Conservation (phyloP, 2,797 vertebrate genomes). For the Bryconaethiops microstoma region DNA sequence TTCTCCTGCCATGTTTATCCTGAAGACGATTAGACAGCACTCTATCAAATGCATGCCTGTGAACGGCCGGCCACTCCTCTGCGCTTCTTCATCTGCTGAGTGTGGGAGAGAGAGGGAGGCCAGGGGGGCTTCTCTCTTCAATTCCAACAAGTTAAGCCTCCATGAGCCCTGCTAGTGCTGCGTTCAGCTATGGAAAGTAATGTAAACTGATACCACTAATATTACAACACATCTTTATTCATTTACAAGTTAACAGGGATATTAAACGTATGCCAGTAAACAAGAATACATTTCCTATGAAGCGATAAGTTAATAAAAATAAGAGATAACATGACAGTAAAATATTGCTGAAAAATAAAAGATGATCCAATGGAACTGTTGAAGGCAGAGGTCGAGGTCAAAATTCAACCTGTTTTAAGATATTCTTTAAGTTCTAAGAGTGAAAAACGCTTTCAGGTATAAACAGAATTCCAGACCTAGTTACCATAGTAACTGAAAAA, state of each 20-base stretch:
- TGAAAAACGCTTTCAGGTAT: not conserved
- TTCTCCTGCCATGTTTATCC: slow-evolving; percentile 80
- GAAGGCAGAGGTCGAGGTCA: too few relatives aligned
- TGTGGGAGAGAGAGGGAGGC: slow-evolving; percentile 46
- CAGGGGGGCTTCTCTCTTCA: slow-evolving; percentile 44
- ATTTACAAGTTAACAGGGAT: not conserved
- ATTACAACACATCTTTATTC: too few relatives aligned
- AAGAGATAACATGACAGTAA: not conserved
- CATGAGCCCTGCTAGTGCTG: not conserved
- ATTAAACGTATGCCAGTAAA: not conserved
- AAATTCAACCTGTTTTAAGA: too few relatives aligned
- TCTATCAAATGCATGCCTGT: slow-evolving; percentile 53
- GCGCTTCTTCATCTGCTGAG: slow-evolving; percentile 46
- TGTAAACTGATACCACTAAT: too few relatives aligned
- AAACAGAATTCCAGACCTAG: not conserved
- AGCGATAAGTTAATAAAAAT: not conserved
- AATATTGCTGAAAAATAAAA: not conserved
- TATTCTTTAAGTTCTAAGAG: too few relatives aligned
- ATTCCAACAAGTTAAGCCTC: slow-evolving; percentile 14
- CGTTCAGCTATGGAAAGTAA: too few relatives aligned
- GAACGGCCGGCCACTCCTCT: slow-evolving; percentile 44
- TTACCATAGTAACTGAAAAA: not conserved
- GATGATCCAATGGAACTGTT: not conserved
- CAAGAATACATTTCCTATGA: too few relatives aligned
- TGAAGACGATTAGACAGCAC: slow-evolving; percentile 68